A percentile compares a stretch with the other conserved stretches of the same genome.
phyloP scores from a whole-genome alignment of 2,888 invertebrate genomes.

The Sicus ferrugineus region DNA sequence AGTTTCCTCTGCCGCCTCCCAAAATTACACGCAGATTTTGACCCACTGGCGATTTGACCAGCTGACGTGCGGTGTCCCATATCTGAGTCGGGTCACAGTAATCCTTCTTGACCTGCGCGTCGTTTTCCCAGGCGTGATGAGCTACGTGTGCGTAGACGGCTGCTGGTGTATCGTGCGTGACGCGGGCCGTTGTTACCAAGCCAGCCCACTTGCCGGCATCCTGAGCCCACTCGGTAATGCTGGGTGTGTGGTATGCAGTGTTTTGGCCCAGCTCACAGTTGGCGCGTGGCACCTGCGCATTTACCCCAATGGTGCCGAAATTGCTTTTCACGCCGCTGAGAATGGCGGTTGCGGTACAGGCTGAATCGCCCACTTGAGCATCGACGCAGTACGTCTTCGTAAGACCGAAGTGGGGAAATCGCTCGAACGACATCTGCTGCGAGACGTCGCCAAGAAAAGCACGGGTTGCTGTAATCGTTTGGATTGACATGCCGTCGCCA shows the following conservation, averaged over 20 bases:
- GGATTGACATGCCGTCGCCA: constrained; percentile 79
- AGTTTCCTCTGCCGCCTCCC: constrained; percentile 58
- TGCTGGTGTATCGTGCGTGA: constrained; percentile 81
- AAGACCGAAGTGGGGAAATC: constrained; percentile 68
- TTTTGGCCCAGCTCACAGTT: constrained; percentile 72
- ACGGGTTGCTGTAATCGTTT: constrained; percentile 73
- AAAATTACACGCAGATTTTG: constrained; percentile 71
- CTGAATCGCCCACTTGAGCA: constrained; percentile 82
- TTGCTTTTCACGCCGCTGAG: constrained; percentile 82
- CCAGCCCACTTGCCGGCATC: constrained; percentile 70
- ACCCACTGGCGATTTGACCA: constrained; percentile 73
- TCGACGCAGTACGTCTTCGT: constrained; percentile 78
- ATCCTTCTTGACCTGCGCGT: constrained; percentile 66
- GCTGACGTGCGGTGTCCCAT: constrained; percentile 76
- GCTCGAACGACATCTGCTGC: constrained; percentile 69
- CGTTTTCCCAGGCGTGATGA: constrained; percentile 75
- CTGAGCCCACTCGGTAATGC: constrained; percentile 77
- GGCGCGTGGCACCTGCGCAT: constrained; percentile 70
- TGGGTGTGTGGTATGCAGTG: constrained; percentile 69
- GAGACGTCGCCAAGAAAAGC: constrained; percentile 73
- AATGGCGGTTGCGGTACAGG: constrained; percentile 82
- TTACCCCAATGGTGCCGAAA: constrained; percentile 77
- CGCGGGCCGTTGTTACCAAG: constrained; percentile 77
- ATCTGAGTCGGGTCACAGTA: constrained; percentile 67
- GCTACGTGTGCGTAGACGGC: constrained; percentile 76